Conservation (phyloP, 2,888 invertebrate species). For the Candidula unifasciata region DNA sequence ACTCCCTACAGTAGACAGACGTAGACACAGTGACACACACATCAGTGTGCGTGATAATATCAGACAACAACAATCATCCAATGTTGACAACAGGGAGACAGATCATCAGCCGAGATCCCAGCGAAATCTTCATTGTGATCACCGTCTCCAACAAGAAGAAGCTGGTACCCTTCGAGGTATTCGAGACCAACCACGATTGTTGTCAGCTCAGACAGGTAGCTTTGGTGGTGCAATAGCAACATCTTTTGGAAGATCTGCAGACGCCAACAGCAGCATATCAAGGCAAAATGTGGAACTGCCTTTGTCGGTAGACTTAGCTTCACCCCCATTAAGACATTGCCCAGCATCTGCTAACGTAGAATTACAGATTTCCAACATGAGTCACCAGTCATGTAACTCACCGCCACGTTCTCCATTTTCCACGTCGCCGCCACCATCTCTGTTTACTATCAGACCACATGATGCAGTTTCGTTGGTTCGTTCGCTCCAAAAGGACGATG, state of each 20-base stretch:
- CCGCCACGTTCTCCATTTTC: constrained; percentile 27
- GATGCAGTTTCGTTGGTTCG: constrained; percentile 66
- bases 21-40: background rate
- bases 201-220: background rate
- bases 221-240: background rate
- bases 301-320: background rate
- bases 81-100: background rate
- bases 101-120: background rate
- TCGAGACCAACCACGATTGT: too few relatives aligned
- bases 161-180: background rate
- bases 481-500: constrained; percentile 56
- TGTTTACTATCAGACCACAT: constrained; percentile 67
- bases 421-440: constrained; percentile 53
- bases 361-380: background rate
- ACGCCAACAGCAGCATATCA: background rate
- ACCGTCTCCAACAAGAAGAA: background rate
- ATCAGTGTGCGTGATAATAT: background rate
- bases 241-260: too few relatives aligned
- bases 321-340: background rate
- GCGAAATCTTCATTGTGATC: background rate
- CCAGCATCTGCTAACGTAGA: background rate
- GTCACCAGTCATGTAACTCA: constrained; percentile 1
- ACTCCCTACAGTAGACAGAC: background rate
- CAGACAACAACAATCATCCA: background rate
- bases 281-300: background rate